phyloP scores from a whole-genome alignment of 2,888 invertebrate species.

The Willowsia nigromaculata region DNA sequence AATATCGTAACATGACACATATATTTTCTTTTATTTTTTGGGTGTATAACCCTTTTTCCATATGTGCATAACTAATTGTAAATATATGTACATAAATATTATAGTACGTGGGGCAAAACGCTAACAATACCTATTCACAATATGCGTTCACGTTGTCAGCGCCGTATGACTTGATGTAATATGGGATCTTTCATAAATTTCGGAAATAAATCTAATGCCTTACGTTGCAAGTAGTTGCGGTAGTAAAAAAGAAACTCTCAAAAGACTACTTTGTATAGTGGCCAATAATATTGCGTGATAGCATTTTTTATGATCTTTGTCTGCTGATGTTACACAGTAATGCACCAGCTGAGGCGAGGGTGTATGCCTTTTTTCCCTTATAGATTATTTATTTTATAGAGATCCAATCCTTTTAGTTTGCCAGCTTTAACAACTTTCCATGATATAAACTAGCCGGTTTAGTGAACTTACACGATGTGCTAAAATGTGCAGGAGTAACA shows the following conservation, averaged over 20 bases:
- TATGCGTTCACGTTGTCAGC: constrained; percentile 20
- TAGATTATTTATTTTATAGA: constrained; percentile 3
- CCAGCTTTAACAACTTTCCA: neutral
- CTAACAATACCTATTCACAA: neutral
- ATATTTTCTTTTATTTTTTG: constrained; percentile 14
- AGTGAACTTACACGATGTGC: neutral
- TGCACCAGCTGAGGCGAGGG: neutral
- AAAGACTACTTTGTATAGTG: constrained; percentile 40
- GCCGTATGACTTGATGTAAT: constrained; percentile 46
- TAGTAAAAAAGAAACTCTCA: constrained; percentile 23
- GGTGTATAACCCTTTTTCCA: neutral
- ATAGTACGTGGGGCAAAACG: neutral
- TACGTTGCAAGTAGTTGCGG: constrained; percentile 31
- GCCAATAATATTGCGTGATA: constrained; percentile 65
- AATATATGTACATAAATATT: neutral
- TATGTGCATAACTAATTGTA: constrained; percentile 1
- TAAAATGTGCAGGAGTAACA: neutral
- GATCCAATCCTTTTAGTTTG: neutral
- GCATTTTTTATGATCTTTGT: constrained; percentile 59
- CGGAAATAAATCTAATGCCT: constrained; percentile 67
- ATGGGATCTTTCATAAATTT: constrained; percentile 67
- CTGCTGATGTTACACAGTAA: constrained; percentile 1
- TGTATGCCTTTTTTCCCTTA: neutral
- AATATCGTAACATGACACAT: neutral
- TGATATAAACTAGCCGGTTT: neutral